Percentiles rank a stretch among this genome's conserved stretches.
Conservation (phyloP, 1,140 invertebrate genomes). For the Atta texana region DNA sequence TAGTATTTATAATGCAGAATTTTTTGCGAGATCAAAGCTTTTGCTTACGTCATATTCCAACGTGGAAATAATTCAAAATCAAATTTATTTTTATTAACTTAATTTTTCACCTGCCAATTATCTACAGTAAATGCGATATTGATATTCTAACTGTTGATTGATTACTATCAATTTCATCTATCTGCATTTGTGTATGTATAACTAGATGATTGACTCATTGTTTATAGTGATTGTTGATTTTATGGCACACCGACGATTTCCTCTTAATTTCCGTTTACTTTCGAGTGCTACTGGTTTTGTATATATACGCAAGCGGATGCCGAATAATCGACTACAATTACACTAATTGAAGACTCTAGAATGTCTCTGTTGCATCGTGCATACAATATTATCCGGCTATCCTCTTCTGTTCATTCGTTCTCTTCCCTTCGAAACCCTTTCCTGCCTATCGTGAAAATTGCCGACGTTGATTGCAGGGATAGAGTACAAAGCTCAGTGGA, state of each 20-base stretch:
- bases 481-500: slow-evolving; percentile 56
- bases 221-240: not conserved
- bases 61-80: slow-evolving; percentile 34
- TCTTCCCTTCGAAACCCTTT: not conserved
- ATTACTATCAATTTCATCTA: slow-evolving; percentile 49
- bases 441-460: slow-evolving; percentile 27
- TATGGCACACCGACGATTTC: slow-evolving; percentile 16
- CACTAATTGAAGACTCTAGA: slow-evolving; percentile 39
- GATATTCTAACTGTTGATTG: slow-evolving; percentile 23
- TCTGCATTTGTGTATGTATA: not conserved
- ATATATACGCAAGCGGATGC: not conserved
- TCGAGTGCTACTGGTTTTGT: not conserved
- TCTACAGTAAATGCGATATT: slow-evolving; percentile 2
- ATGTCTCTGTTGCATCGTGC: not conserved
- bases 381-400: slow-evolving; percentile 4
- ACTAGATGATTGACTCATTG: slow-evolving; percentile 22
- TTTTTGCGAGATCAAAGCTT: not conserved
- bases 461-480: slow-evolving; percentile 54
- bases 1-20: not conserved
- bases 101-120: slow-evolving; percentile 48
- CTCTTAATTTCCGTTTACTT: slow-evolving; percentile 46
- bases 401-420: not conserved
- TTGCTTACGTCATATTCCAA: not conserved
- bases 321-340: slow-evolving; percentile 36
- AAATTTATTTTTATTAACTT: slow-evolving; percentile 24